Evolutionary conservation across 2,797 vertebrate genomes (phyloP), one percentile per base, ranked within the genome.

Genomic region (Capromys pilorides): DNA sequence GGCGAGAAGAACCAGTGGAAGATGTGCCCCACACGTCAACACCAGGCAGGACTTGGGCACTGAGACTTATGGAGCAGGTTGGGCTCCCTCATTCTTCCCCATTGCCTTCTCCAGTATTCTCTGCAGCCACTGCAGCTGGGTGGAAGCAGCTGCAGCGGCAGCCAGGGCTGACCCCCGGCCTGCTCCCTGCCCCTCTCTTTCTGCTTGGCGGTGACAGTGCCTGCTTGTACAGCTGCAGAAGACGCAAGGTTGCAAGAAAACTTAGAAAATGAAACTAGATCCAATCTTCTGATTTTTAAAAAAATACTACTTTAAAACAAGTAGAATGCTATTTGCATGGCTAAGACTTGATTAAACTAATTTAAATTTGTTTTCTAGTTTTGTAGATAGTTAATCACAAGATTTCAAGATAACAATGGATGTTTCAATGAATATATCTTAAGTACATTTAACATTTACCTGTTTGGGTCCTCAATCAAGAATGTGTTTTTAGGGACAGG

Each of bases 321-420:
- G 18, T 85, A 45, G 61, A 87, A 61, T 84, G 36, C 7, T 11
- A 64, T 92, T 84, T 84, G 54, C 28, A 64, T 80, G 82, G 61
- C 39, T 81, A 21, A 41, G 18, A 88, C 69, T 73, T 88, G 31
- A 39, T 91, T 49, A 85, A 95, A 84, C 2, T 14, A 88, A 93
- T 95, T 97, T 80, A 84, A 22, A 67, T 1, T 90, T 71, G 14
- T 41, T 94, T 26, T 92, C 31, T 54, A 77, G 69, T 84, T 87
- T 94, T 86, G 54, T 11, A 16, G n/a, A 78, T 1, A 79, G 64
- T 75, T 18, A 57, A 36, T 78, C 90, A 14, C 0, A 79, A 12
- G 59, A 61, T 81, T 85, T 86, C 54, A 81, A 92, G 90, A 59
- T 64, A 93, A 75, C 39, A 80, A 77, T 90, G 80, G 18, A 86